Conservation (phyloP, 2,888 invertebrate species). For the Trisateles emortualis region DNA sequence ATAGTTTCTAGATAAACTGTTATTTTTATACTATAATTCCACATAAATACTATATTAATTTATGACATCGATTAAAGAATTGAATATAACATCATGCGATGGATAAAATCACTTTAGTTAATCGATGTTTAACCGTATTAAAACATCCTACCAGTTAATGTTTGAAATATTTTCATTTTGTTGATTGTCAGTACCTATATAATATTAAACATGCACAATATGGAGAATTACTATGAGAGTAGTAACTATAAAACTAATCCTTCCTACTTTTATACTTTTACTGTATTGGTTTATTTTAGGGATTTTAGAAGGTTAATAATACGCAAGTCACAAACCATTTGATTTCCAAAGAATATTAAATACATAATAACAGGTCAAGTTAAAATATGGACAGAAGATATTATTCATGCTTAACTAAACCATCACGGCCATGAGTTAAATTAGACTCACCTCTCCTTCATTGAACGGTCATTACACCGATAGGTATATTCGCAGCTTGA, state of each 20-base stretch:
- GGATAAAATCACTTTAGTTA: too few species aligned
- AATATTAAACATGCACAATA: too few species aligned
- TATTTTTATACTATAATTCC: too few species aligned
- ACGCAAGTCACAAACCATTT: not conserved
- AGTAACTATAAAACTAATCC: too few species aligned
- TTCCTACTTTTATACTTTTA: not conserved
- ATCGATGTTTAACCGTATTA: too few species aligned
- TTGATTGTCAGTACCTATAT: too few species aligned
- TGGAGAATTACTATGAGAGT: too few species aligned
- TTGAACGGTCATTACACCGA: not conserved
- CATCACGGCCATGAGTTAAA: conserved; percentile 1
- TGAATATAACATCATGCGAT: too few species aligned
- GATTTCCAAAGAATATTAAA: conserved; percentile 3
- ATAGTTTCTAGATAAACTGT: not conserved
- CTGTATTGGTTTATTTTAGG: not conserved
- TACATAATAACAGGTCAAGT: conserved; percentile 17
- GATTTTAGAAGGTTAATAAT: not conserved
- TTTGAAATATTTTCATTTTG: too few species aligned
- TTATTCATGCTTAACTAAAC: not conserved
- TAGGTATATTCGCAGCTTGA: not conserved
- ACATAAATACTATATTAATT: too few species aligned
- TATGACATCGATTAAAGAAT: too few species aligned
- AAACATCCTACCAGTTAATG: too few species aligned
- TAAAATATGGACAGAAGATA: not conserved
- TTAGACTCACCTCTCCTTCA: not conserved